Conservation (phyloP, 1,140 invertebrate species). For the Drosophila subobscura region DNA sequence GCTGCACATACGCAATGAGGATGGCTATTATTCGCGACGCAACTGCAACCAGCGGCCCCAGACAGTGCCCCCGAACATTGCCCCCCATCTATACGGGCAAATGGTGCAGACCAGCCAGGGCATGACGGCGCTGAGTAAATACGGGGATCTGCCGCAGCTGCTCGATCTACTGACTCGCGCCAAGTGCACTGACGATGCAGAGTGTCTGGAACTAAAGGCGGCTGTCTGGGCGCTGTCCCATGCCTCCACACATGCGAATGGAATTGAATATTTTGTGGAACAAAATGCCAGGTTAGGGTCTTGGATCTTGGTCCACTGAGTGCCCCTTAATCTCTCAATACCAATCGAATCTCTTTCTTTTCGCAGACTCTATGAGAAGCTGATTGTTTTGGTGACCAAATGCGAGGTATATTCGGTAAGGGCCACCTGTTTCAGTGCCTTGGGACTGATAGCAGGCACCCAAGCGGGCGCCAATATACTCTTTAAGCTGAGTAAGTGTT, state of each 20-base stretch:
- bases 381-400: constrained; percentile 87
- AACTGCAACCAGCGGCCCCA: constrained; percentile 80
- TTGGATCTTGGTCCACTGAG: too few species aligned
- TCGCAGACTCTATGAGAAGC: constrained; percentile 77
- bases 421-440: constrained; percentile 94
- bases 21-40: constrained; percentile 90
- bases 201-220: constrained; percentile 91
- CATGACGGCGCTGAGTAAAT: constrained; percentile 86
- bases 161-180: constrained; percentile 84
- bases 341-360: neutral
- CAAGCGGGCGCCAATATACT: constrained; percentile 91
- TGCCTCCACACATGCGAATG: constrained; percentile 89
- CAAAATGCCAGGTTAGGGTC: constrained; percentile 68
- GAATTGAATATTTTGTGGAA: constrained; percentile 88
- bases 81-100: constrained; percentile 95
- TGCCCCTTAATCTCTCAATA: neutral
- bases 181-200: constrained; percentile 86
- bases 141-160: constrained; percentile 83
- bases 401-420: constrained; percentile 93
- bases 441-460: constrained; percentile 93
- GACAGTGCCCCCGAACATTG: constrained; percentile 85
- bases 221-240: constrained; percentile 96
- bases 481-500: constrained; percentile 86
- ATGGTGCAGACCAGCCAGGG: constrained; percentile 91
- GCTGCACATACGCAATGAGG: constrained; percentile 91